Percentiles rank a stretch among this genome's conserved stretches.
phyloP scores from a whole-genome alignment of 64 coral and sea anemone genomes.

The Hydrozoanthus tunicans region DNA sequence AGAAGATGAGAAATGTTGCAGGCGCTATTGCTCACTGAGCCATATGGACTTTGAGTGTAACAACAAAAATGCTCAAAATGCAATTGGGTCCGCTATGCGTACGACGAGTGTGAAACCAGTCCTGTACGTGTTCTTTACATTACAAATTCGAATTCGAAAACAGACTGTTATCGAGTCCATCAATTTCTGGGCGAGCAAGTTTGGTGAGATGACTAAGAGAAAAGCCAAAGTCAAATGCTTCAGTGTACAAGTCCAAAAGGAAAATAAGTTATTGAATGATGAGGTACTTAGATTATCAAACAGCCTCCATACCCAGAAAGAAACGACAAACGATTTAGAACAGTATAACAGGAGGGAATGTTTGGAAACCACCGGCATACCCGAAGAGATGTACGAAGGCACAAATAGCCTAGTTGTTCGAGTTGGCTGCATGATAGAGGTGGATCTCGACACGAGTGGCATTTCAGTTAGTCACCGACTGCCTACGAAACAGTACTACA shows the following conservation, averaged over 20 bases:
- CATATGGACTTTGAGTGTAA: too few species aligned
- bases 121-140: too few species aligned
- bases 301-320: constrained; percentile 35
- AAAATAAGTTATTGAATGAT: neutral
- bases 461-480: constrained; percentile 35
- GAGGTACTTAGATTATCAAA: constrained; percentile 31
- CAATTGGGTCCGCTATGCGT: too few species aligned
- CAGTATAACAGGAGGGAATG: neutral
- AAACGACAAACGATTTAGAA: constrained; percentile 42
- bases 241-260: neutral
- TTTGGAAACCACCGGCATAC: constrained; percentile 24
- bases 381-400: constrained; percentile 21
- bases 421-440: constrained; percentile 35
- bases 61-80: too few species aligned
- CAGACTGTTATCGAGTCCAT: too few species aligned
- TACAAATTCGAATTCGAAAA: too few species aligned
- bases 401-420: constrained; percentile 32
- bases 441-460: constrained; percentile 34
- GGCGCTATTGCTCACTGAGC: too few species aligned
- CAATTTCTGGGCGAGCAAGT: neutral
- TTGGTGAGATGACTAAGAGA: neutral
- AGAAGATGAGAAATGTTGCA: too few species aligned
- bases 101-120: too few species aligned
- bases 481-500: neutral
- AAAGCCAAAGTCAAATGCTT: neutral